phyloP scores from a whole-genome alignment of 2,113 vertebrate species.

The Merops nubicus region DNA sequence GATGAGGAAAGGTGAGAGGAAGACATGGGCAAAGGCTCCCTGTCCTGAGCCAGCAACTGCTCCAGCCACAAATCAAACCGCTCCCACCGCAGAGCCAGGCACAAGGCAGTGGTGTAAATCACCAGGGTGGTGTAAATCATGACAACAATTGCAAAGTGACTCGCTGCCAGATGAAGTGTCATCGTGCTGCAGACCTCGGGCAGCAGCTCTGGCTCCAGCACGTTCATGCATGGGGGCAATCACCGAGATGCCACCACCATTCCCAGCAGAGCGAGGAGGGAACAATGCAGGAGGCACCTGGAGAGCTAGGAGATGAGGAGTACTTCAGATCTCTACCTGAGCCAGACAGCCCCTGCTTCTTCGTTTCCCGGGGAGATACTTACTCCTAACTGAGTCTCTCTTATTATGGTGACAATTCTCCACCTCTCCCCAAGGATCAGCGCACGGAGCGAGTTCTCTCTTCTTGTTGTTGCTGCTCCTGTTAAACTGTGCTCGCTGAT shows the following conservation, averaged over 20 bases:
- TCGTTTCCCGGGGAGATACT: background rate
- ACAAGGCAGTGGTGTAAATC: accelerated
- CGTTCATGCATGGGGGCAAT: accelerated
- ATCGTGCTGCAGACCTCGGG: background rate
- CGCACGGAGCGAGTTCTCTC: background rate
- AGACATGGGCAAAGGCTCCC: too few relatives aligned
- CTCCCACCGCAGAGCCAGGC: background rate
- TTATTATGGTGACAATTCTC: background rate
- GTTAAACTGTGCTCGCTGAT: background rate
- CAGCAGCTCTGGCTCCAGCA: background rate
- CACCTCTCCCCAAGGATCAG: background rate
- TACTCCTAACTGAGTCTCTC: background rate
- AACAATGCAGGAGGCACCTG: background rate
- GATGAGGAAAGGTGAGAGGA: background rate
- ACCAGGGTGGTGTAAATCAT: background rate
- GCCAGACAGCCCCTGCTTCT: background rate
- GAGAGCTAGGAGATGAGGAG: background rate
- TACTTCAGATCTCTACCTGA: background rate
- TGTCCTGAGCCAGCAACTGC: accelerated
- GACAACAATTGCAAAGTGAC: background rate
- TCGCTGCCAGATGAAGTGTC: accelerated
- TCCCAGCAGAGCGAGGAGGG: accelerated
- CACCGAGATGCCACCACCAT: background rate
- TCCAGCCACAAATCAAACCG: background rate
- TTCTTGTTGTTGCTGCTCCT: background rate